A percentile compares a stretch with the other conserved stretches of the same genome.
Evolutionary conservation across 2,797 vertebrate genomes (phyloP).

Genomic region (Scleropages formosus): DNA sequence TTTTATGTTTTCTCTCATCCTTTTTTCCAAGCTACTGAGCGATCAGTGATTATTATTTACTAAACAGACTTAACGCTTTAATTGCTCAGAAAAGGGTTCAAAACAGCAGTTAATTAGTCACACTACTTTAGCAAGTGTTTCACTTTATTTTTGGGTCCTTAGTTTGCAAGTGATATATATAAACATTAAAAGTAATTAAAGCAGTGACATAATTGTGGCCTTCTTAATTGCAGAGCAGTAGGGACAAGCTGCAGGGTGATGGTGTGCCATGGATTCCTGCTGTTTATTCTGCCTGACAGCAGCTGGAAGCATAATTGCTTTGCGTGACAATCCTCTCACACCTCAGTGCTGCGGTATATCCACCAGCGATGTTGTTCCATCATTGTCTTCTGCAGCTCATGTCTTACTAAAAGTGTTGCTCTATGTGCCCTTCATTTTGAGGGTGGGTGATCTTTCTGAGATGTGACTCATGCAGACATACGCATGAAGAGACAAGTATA

Average conservation of each 20-base stretch:
- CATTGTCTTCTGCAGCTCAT: too few species aligned
- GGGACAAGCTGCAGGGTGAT: neutral
- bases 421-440: neutral
- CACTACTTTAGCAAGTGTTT: neutral
- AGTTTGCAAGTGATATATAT: neutral
- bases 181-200: conserved; percentile 21
- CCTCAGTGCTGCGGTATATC: neutral
- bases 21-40: neutral
- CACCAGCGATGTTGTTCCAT: neutral
- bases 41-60: neutral
- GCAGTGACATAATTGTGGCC: neutral
- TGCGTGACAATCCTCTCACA: conserved; percentile 13
- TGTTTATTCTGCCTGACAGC: conserved; percentile 9
- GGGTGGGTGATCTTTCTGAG: neutral
- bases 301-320: conserved; percentile 26
- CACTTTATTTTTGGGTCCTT: conserved; percentile 2
- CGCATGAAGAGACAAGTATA: neutral
- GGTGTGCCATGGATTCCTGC: neutral
- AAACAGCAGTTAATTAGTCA: conserved; percentile 10
- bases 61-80: neutral
- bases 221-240: conserved; percentile 19
- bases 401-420: neutral
- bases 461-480: neutral
- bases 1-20: neutral
- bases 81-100: conserved; percentile 1